These are phyloP conservation scores for Invenusta paracnida DNA, from an alignment of 2,888 invertebrate genomes.

Conservation along the genomic window DNA sequence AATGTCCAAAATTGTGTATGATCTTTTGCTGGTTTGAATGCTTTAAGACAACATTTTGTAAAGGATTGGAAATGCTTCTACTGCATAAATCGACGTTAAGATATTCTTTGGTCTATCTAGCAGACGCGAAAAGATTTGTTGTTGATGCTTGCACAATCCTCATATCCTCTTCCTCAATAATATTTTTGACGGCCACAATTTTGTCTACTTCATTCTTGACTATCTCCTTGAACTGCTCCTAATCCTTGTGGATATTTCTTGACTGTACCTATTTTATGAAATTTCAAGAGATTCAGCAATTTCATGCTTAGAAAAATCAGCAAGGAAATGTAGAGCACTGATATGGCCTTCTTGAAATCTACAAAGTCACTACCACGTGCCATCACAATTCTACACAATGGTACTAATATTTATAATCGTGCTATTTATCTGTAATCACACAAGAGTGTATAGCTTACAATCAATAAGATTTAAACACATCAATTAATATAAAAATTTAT, in stretches of 20 bases:
- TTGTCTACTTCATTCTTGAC: neutral
- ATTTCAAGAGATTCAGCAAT: neutral
- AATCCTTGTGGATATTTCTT: neutral
- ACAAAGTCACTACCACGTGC: neutral
- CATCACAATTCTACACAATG: neutral
- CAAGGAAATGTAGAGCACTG: neutral
- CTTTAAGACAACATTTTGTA: neutral
- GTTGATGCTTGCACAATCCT: neutral
- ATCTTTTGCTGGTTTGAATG: neutral
- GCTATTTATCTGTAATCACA: neutral
- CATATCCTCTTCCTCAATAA: neutral
- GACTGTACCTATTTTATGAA: neutral
- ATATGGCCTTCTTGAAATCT: neutral
- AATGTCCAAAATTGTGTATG: too few species aligned
- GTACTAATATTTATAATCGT: too few species aligned
- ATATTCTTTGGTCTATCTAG: neutral
- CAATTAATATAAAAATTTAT: too few species aligned
- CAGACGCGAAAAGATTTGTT: neutral
- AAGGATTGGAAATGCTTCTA: neutral
- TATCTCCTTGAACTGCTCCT: neutral
- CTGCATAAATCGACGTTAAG: neutral
- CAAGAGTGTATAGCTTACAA: neutral
- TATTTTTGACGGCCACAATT: neutral
- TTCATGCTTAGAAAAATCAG: neutral
- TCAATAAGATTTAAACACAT: neutral